Percentiles rank a stretch among this genome's conserved stretches.
Evolutionary conservation across 2,797 vertebrate species (phyloP).

Genomic region (Siniperca obscura): DNA sequence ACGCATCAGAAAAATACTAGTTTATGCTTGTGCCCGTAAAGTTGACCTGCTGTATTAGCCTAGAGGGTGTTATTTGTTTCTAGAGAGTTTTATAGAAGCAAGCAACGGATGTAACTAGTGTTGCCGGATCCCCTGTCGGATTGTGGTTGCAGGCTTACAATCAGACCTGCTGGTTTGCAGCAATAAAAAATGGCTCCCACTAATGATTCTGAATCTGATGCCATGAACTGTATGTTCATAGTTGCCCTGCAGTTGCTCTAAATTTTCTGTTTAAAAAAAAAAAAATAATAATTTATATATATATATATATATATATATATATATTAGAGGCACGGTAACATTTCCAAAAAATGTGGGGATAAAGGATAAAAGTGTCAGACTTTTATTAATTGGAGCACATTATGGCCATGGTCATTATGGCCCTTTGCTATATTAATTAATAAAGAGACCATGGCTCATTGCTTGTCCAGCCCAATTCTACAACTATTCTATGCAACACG

Average conservation of each 20-base stretch:
- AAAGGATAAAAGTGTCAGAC: no score
- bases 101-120: slow-evolving; percentile 24
- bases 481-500: background rate
- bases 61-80: slow-evolving; percentile 27
- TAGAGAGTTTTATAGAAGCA: slow-evolving; percentile 20
- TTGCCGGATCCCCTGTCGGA: slow-evolving; percentile 11
- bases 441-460: no score
- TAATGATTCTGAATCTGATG: background rate
- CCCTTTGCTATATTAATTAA: background rate
- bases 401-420: background rate
- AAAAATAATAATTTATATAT: no score
- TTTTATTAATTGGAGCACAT: background rate
- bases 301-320: no score
- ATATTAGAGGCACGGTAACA: background rate
- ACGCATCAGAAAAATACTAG: background rate
- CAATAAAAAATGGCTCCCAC: background rate
- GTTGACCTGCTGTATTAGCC: background rate
- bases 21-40: background rate
- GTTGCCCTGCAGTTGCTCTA: background rate
- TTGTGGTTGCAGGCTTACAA: slow-evolving; percentile 14
- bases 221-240: background rate
- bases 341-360: background rate
- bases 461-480: background rate
- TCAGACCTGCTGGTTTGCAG: background rate
- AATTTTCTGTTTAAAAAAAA: background rate